phyloP scores from a whole-genome alignment of 2,113 vertebrate genomes.

The human (Homo sapiens) region DNA sequence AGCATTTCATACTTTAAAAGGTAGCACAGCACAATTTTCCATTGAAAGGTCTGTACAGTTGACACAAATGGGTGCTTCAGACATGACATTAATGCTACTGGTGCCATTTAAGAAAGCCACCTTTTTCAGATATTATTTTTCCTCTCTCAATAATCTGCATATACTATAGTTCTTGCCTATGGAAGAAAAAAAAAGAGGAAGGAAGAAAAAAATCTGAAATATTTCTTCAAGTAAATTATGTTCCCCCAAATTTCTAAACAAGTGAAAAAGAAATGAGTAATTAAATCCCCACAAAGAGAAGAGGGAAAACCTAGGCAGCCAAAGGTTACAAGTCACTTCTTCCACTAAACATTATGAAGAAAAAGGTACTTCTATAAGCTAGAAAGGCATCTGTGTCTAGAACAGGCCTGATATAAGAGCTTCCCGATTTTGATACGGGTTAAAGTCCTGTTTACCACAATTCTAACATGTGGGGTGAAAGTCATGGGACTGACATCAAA shows the following conservation, averaged over 20 bases:
- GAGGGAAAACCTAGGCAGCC: conserved; percentile 44
- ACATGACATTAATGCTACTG: conserved; percentile 93
- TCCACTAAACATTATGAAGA: neutral
- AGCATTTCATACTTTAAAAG: conserved; percentile 97
- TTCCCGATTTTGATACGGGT: neutral
- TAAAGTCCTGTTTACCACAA: conserved; percentile 67
- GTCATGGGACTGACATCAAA: conserved; percentile 46
- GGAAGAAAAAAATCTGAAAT: conserved; percentile 66
- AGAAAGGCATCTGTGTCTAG: neutral
- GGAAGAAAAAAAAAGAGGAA: conserved; percentile 76
- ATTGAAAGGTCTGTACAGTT: conserved; percentile 94
- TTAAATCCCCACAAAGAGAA: conserved; percentile 62
- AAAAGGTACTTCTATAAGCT: neutral
- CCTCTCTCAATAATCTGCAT: conserved; percentile 85
- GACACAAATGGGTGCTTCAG: conserved; percentile 95
- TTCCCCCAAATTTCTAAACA: conserved; percentile 77
- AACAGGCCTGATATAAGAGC: neutral
- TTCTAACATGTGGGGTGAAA: neutral
- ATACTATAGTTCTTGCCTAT: conserved; percentile 78
- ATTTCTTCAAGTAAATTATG: conserved; percentile 77
- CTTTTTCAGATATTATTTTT: conserved; percentile 86
- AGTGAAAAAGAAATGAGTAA: conserved; percentile 58
- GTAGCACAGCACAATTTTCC: conserved; percentile 95
- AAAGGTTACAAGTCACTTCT: conserved; percentile 75
- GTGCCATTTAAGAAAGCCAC: conserved; percentile 89